Base-by-base conservation (phyloP, 2,797 vertebrate species). In the Diceros bicornis region DNA sequence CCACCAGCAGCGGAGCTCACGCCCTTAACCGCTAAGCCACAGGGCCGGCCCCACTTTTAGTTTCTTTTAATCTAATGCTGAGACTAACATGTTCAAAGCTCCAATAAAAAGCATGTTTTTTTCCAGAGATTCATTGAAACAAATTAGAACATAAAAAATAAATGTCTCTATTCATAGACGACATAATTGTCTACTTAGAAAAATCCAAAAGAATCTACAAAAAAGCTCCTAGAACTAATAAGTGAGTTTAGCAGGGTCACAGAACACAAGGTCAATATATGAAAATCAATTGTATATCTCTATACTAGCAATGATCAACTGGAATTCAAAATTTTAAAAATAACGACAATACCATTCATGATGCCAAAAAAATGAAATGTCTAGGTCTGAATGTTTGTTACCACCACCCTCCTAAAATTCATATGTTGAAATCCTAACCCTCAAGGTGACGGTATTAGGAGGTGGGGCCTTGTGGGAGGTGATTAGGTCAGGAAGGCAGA, bases 281-380 rank as follows among this genome's bases (percentile, higher is more conserved):
- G 92, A 50, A 92, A 64, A 72, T 78, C 6, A 59, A 66, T 21
- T 79, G 64, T 4, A 10, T 82, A 12, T 47, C 4, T 57, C 57
- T 62, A 37, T 57, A n/a, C 13, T 50, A 64, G 32, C 32, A 87
- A 83, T 44, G 9, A 75, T 85, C 12, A 75, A 27, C 3, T 84
- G 6, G 18, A 81, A 89, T 74, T 79, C 27, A 88, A 89, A 96
- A 57, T 50, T 79, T 74, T 37, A 81, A 68, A 75, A 64, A 55
- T 84, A 52, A 72, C 21, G 55, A 57, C n/a, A 77, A 47, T n/a
- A 32, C 47, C 29, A 55, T 77, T 44, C 37, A 37, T 34, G 23
- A 84, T 10, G 92, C 17, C 4, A 47, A 47, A 77, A 62, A 84
- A 78, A 50, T 59, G 41, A 78, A 94, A 66, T 32, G 32, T 17